Conservation (phyloP, 2,888 invertebrate genomes). For the Aromia moschata region DNA sequence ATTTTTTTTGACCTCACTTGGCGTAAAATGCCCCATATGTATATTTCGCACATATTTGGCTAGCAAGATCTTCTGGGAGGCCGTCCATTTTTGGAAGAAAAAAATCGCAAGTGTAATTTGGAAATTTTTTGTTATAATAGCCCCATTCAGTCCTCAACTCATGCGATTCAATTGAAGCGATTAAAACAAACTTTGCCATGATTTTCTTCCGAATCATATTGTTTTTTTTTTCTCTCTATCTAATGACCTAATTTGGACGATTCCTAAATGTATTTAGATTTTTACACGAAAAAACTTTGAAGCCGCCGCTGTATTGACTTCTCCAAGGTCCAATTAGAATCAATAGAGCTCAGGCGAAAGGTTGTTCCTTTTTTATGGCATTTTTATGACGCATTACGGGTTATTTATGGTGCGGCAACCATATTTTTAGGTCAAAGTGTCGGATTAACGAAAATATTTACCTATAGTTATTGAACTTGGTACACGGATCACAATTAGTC, state of each 20-base stretch:
- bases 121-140: too few relatives aligned
- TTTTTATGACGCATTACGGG: constrained; percentile 5
- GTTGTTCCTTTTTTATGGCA: constrained; percentile 2
- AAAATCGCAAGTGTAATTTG: too few relatives aligned
- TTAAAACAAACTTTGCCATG: too few relatives aligned
- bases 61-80: too few relatives aligned
- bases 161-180: too few relatives aligned
- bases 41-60: too few relatives aligned
- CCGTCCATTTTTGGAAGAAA: too few relatives aligned
- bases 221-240: not conserved
- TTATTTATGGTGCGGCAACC: constrained; percentile 5
- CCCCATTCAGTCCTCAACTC: too few relatives aligned
- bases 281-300: not conserved
- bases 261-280: not conserved
- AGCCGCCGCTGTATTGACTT: not conserved
- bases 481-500: not conserved
- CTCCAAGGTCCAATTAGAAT: constrained; percentile 17
- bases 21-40: too few relatives aligned
- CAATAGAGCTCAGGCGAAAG: constrained; percentile 4
- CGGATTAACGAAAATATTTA: constrained; percentile 6
- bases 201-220: too few relatives aligned
- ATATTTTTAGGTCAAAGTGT: constrained; percentile 8
- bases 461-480: not conserved
- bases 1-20: too few relatives aligned
- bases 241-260: not conserved